These are phyloP conservation scores for Arrhamphus sclerolepis DNA, from an alignment of 2,797 vertebrate species.

Conservation along the genomic window DNA sequence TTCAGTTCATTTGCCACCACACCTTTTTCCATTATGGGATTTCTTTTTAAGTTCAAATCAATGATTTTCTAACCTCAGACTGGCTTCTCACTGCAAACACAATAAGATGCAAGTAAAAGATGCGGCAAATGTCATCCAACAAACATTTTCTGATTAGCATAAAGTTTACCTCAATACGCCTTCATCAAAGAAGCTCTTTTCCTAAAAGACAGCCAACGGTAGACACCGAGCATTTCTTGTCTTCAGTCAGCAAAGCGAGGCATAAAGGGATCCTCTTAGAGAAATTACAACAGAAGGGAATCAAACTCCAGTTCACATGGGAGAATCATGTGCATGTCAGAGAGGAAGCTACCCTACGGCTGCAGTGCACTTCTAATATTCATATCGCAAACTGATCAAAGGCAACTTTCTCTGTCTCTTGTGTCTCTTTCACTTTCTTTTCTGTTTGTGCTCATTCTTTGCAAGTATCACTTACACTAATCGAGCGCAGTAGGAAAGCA, in stretches of 20 bases:
- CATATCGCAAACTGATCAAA: conserved; percentile 64
- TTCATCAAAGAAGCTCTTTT: conserved; percentile 45
- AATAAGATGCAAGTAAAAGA: conserved; percentile 32
- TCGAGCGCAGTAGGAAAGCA: conserved; percentile 9
- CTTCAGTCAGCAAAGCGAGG: conserved; percentile 43
- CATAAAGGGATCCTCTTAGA: conserved; percentile 58
- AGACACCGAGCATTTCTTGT: conserved; percentile 28
- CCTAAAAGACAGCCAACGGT: conserved; percentile 24
- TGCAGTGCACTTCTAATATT: conserved; percentile 53
- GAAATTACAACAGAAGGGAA: conserved; percentile 52
- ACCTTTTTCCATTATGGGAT: conserved; percentile 30
- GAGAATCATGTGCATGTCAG: conserved; percentile 56
- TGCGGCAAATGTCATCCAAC: conserved; percentile 45
- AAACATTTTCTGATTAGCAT: conserved; percentile 65
- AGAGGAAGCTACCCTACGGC: conserved; percentile 49
- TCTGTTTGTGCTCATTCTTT: conserved; percentile 19
- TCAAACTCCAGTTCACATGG: conserved; percentile 54
- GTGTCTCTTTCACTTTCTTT: conserved; percentile 13
- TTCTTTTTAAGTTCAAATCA: conserved; percentile 57
- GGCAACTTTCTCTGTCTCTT: conserved; percentile 20
- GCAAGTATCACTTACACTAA: conserved; percentile 11
- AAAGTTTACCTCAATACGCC: conserved; percentile 55
- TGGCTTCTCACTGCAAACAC: conserved; percentile 24
- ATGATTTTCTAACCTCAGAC: conserved; percentile 26
- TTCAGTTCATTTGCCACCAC: conserved; percentile 38